Evolutionary conservation across 2,797 vertebrate genomes (phyloP).

Genomic region (Phoebastria nigripes): DNA sequence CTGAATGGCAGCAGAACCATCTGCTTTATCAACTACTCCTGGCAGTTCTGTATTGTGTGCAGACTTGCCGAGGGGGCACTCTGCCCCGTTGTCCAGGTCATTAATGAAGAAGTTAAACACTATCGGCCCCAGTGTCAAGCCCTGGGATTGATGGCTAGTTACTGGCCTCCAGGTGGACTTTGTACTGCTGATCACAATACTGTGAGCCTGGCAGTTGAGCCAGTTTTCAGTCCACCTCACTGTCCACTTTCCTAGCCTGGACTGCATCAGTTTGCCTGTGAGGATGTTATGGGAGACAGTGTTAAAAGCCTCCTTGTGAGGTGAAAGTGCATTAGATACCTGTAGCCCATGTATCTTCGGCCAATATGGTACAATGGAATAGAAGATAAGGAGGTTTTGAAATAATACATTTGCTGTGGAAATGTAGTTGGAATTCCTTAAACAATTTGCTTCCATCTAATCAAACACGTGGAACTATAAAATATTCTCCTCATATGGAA

Average conservation of each 20-base stretch:
- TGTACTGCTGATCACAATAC: not conserved
- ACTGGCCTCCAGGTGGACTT: not conserved
- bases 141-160: not conserved
- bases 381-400: not conserved
- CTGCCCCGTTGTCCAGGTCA: fast-evolving
- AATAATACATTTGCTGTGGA: not conserved
- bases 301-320: not conserved
- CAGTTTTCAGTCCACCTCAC: not conserved
- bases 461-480: not conserved
- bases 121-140: too few species aligned
- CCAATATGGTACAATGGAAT: not conserved
- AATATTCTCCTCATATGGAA: not conserved
- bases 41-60: not conserved
- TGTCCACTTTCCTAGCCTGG: not conserved
- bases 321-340: not conserved
- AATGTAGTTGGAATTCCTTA: not conserved
- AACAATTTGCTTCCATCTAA: not conserved
- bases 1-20: not conserved
- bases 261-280: not conserved
- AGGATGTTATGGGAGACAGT: not conserved
- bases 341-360: not conserved
- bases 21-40: fast-evolving
- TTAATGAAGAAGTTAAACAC: not conserved
- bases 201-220: not conserved
- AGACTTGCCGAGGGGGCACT: not conserved